A percentile compares a stretch with the other conserved stretches of the same genome.
These are phyloP conservation scores for Globicephala melas DNA, from an alignment of 2,113 vertebrate species.

Conservation along the genomic window DNA sequence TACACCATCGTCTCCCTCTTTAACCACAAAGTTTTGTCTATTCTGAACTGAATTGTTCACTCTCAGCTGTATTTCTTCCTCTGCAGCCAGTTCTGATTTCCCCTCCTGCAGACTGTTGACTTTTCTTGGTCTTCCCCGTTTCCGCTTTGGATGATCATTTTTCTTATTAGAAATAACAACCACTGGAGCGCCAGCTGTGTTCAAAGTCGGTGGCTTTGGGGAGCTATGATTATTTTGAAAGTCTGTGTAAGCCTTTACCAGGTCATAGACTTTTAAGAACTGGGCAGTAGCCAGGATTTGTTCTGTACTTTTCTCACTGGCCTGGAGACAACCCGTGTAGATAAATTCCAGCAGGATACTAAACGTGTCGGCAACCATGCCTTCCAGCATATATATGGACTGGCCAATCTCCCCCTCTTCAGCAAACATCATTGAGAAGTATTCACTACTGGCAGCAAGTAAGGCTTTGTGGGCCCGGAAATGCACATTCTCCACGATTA, in stretches of 20 bases:
- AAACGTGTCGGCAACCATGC: slow-evolving; percentile 89
- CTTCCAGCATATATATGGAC: slow-evolving; percentile 88
- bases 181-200: background rate
- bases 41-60: slow-evolving; percentile 83
- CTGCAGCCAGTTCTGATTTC: slow-evolving; percentile 45
- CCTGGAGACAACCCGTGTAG: slow-evolving; percentile 90
- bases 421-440: slow-evolving; percentile 94
- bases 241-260: slow-evolving; percentile 87
- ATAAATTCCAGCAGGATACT: slow-evolving; percentile 92
- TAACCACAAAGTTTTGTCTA: slow-evolving; percentile 74
- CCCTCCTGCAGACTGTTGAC: slow-evolving; percentile 65
- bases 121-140: slow-evolving; percentile 92
- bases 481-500: slow-evolving; percentile 91
- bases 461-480: slow-evolving; percentile 96
- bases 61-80: slow-evolving; percentile 79
- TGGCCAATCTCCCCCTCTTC: slow-evolving; percentile 84
- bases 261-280: slow-evolving; percentile 89
- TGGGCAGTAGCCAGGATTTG: slow-evolving; percentile 91
- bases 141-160: slow-evolving; percentile 84
- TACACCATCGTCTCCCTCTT: slow-evolving; percentile 39
- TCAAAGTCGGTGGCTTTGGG: background rate
- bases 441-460: slow-evolving; percentile 96
- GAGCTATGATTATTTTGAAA: slow-evolving; percentile 72
- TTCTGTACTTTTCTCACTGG: slow-evolving; percentile 85
- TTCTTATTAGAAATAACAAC: slow-evolving; percentile 57